These are phyloP conservation scores for Apomyelois bistriatella DNA, from an alignment of 2,888 invertebrate genomes.

Conservation along the genomic window DNA sequence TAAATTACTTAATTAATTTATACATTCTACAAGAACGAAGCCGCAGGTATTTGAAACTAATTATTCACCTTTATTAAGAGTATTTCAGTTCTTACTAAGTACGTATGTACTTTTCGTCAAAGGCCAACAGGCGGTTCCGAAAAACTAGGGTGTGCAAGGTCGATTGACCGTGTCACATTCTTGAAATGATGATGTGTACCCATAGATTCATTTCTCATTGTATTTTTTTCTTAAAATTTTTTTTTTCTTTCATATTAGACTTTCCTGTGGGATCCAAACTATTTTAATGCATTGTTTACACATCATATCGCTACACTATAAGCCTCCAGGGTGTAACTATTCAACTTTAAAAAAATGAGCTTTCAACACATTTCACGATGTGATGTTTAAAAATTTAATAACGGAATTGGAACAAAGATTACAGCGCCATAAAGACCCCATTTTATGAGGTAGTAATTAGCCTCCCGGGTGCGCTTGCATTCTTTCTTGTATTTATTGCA, in stretches of 20 bases:
- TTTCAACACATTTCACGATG: background rate
- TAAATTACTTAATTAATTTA: no score
- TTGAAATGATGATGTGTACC: no score
- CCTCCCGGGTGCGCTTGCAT: constrained; percentile 4
- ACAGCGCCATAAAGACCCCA: background rate
- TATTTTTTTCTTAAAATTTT: background rate
- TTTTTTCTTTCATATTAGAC: background rate
- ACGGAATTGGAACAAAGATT: background rate
- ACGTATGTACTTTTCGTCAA: no score
- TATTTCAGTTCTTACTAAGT: no score
- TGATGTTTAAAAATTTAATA: constrained; percentile 6
- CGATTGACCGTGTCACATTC: no score
- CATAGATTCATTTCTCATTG: no score
- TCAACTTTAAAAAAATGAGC: background rate
- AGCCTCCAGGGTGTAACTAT: background rate
- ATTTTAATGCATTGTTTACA: background rate
- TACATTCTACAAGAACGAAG: no score
- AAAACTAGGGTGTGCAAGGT: no score
- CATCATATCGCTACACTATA: background rate
- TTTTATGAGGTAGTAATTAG: constrained; percentile 1
- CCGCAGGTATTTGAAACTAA: no score
- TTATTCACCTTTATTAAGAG: no score
- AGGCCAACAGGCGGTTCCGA: no score
- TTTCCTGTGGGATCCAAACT: background rate
- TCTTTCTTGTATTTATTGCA: background rate